Percentiles rank a stretch among this genome's conserved stretches.
Conservation (phyloP, 2,113 vertebrate species). For the Odontophorus gujanensis region DNA sequence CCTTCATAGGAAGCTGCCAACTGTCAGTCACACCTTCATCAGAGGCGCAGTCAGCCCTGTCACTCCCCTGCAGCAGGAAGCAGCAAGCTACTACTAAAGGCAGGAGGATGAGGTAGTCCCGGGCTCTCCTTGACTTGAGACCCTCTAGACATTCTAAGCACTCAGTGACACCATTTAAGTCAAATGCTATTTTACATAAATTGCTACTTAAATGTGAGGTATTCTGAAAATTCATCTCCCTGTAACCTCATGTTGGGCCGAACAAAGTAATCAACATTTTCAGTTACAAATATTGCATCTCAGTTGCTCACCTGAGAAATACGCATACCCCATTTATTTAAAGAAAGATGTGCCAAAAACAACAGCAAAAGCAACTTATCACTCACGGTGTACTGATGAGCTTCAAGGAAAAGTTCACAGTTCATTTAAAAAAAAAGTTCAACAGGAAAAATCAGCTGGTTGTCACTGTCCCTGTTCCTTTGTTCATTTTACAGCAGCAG, state of each 20-base stretch:
- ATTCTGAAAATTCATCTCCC: background rate
- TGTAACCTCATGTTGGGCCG: rapidly evolving
- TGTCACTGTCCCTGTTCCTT: background rate
- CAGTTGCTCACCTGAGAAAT: background rate
- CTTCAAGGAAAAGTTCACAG: background rate
- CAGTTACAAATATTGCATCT: background rate
- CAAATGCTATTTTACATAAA: background rate
- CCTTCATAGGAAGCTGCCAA: background rate
- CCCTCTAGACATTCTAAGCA: rapidly evolving
- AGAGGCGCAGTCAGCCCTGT: background rate
- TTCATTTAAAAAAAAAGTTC: background rate
- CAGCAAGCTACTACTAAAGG: background rate
- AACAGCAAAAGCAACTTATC: background rate
- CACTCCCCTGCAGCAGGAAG: background rate
- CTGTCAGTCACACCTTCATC: background rate
- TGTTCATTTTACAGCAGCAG: background rate
- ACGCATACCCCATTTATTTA: background rate
- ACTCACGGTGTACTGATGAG: background rate
- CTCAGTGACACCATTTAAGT: rapidly evolving
- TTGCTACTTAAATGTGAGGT: background rate
- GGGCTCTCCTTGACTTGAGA: rapidly evolving
- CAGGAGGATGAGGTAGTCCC: rapidly evolving
- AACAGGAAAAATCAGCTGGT: background rate
- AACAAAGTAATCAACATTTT: background rate
- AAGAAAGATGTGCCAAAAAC: background rate